phyloP scores from a whole-genome alignment of 2,113 vertebrate genomes.

The Ranitomeya imitator region DNA sequence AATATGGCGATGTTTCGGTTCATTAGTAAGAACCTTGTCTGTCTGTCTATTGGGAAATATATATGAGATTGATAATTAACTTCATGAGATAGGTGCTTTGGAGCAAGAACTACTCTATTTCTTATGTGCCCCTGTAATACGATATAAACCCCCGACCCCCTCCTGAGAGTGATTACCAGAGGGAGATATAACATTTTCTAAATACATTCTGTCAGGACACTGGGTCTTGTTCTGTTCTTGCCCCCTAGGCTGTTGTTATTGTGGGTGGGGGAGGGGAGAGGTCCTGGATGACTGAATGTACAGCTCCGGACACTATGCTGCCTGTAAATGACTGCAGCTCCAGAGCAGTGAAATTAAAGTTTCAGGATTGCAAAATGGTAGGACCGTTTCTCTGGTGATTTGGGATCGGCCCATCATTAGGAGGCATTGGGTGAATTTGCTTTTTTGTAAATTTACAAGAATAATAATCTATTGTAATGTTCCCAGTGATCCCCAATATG shows the following conservation, averaged over 20 bases:
- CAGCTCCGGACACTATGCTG: not conserved
- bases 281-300: not conserved
- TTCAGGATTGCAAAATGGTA: not conserved
- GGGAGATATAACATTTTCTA: not conserved
- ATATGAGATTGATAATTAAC: no score
- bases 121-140: no score
- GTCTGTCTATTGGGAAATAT: not conserved
- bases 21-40: not conserved
- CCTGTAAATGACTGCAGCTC: not conserved
- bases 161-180: no score
- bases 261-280: not conserved
- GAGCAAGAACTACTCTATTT: no score
- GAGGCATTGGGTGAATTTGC: no score
- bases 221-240: not conserved
- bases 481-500: no score
- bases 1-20: no score
- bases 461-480: no score
- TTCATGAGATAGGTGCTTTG: no score
- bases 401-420: no score
- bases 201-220: not conserved
- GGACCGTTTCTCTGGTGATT: not conserved
- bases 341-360: not conserved
- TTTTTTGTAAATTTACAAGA: no score
- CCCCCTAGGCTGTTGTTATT: not conserved
- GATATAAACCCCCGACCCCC: no score